These are phyloP conservation scores for Ectemnius continuus DNA, from an alignment of 2,888 invertebrate species.

Conservation along the genomic window DNA sequence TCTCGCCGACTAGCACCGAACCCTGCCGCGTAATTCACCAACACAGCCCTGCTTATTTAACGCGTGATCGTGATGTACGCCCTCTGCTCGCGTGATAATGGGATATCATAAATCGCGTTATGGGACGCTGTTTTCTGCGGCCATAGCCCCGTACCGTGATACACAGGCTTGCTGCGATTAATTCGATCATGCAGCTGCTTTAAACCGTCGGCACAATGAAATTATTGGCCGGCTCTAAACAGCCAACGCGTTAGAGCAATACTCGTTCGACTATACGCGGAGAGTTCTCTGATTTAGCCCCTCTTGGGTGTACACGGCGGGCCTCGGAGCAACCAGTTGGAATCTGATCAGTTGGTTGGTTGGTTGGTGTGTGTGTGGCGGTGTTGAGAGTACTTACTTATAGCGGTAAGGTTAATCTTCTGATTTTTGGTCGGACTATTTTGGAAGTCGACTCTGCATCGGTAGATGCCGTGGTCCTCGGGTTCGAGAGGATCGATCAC, in stretches of 20 bases:
- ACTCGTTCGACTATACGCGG: not conserved
- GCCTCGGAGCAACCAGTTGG: not conserved
- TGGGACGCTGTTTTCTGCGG: constrained; percentile 2
- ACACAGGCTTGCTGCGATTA: not conserved
- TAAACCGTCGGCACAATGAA: not conserved
- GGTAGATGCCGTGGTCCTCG: constrained; percentile 79
- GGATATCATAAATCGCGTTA: constrained; percentile 1
- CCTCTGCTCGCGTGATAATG: not conserved
- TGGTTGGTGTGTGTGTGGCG: too few species aligned
- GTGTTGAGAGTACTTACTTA: constrained; percentile 76
- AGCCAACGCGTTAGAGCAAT: not conserved
- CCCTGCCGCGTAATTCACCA: not conserved
- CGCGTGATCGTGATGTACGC: constrained; percentile 5
- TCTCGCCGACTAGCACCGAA: too few species aligned
- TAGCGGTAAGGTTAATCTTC: constrained; percentile 79
- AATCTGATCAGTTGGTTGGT: not conserved
- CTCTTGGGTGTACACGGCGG: not conserved
- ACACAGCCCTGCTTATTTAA: constrained; percentile 12
- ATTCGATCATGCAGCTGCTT: not conserved
- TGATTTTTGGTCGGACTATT: constrained; percentile 80
- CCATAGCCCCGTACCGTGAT: not conserved
- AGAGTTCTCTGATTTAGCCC: too few species aligned
- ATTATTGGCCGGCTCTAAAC: constrained; percentile 6
- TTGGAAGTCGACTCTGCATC: constrained; percentile 79
- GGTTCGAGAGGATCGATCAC: constrained; percentile 76